A percentile compares a stretch with the other conserved stretches of the same genome.
Conservation (phyloP, 2,888 invertebrate genomes). For the Graphium colonna region DNA sequence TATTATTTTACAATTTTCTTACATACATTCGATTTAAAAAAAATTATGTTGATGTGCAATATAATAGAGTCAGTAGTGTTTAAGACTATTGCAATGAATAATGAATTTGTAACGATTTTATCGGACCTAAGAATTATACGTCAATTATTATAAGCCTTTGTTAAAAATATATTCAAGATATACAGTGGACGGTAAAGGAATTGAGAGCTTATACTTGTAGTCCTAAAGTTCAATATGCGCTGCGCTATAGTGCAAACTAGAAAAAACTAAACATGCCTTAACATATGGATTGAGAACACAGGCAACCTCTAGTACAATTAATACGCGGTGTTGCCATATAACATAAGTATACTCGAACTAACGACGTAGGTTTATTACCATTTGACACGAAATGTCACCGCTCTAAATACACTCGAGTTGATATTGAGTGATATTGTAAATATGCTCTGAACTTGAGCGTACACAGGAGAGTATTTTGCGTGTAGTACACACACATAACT, state of each 20-base stretch:
- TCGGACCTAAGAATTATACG: not conserved
- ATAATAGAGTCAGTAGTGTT: not conserved
- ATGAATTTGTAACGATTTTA: not conserved
- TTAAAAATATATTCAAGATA: not conserved
- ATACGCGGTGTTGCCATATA: slow-evolving; percentile 63
- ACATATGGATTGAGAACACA: slow-evolving; percentile 25
- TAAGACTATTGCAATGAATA: not conserved
- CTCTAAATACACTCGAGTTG: slow-evolving; percentile 10
- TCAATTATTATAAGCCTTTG: not conserved
- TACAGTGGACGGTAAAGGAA: too few species aligned
- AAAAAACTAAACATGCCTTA: not conserved
- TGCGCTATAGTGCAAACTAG: slow-evolving; percentile 6
- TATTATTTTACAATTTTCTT: too few species aligned
- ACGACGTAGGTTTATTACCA: slow-evolving; percentile 31
- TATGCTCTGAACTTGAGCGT: slow-evolving; percentile 27
- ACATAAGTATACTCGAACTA: slow-evolving; percentile 41
- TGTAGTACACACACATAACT: too few species aligned
- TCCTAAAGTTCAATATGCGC: not conserved
- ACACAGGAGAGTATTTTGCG: too few species aligned
- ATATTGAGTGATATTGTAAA: slow-evolving; percentile 55
- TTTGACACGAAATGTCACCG: slow-evolving; percentile 31
- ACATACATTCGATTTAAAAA: too few species aligned
- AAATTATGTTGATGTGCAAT: not conserved
- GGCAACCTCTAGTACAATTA: slow-evolving; percentile 53
- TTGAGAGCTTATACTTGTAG: slow-evolving; percentile 35